Conservation (phyloP, 2,113 vertebrate species). For the Crypturellus undulatus region DNA sequence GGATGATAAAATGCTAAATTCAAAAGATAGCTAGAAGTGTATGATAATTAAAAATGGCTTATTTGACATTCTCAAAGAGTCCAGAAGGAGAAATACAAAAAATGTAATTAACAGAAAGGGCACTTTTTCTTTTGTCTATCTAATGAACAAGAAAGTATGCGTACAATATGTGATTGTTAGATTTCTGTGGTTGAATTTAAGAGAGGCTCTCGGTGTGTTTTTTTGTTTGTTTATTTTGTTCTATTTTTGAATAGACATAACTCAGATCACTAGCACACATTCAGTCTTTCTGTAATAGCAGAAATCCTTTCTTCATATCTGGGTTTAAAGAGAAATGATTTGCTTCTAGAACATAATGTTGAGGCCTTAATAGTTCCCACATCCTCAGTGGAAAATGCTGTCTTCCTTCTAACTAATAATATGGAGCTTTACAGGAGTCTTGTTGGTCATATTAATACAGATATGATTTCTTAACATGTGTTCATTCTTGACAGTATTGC, state of each 20-base stretch:
- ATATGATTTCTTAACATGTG: fast-evolving
- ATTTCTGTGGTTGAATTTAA: not conserved
- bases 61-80: conserved; percentile 34
- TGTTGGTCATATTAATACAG: not conserved
- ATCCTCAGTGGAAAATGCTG: not conserved
- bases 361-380: not conserved
- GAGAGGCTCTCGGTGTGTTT: not conserved
- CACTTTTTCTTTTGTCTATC: not conserved
- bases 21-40: not conserved
- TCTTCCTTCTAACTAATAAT: not conserved
- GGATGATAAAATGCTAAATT: not conserved
- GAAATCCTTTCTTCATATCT: not conserved
- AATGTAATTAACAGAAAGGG: conserved; percentile 55
- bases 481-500: not conserved
- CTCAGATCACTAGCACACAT: not conserved
- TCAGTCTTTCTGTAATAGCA: not conserved
- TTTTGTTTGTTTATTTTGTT: not conserved
- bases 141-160: not conserved
- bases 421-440: not conserved
- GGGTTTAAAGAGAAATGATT: conserved; percentile 37
- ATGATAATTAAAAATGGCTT: conserved; percentile 31
- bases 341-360: not conserved
- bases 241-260: conserved; percentile 22
- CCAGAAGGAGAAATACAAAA: not conserved
- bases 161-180: not conserved